A percentile compares a stretch with the other conserved stretches of the same genome.
These are phyloP conservation scores for Oostethus manadensis DNA, from an alignment of 2,113 vertebrate species.

Conservation along the genomic window DNA sequence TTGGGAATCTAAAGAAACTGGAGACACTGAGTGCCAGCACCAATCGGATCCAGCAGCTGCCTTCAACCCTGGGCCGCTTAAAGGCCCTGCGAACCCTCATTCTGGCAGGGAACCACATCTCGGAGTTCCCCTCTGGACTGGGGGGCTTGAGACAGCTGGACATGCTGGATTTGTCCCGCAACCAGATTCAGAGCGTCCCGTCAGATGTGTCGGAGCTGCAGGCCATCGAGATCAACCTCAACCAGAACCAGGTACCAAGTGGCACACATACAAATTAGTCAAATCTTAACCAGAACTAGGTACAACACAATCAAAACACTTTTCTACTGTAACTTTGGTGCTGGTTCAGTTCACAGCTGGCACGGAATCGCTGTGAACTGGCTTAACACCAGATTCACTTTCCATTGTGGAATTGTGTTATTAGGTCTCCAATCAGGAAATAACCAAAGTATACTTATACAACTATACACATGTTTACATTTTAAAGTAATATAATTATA, in stretches of 20 bases:
- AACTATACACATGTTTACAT: no score
- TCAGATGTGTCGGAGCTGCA: slow-evolving; percentile 83
- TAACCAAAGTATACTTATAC: no score
- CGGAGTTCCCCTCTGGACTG: slow-evolving; percentile 80
- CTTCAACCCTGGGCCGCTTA: slow-evolving; percentile 79
- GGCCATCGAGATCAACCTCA: slow-evolving; percentile 93
- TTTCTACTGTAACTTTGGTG: no score
- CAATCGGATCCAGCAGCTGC: slow-evolving; percentile 83
- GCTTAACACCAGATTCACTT: no score
- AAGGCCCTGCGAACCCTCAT: slow-evolving; percentile 82
- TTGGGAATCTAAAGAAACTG: slow-evolving; percentile 90
- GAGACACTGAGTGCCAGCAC: slow-evolving; percentile 84
- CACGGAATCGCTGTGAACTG: no score
- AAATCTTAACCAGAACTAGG: background rate
- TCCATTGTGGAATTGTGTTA: no score
- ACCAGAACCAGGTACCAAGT: slow-evolving; percentile 90
- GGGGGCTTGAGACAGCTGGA: slow-evolving; percentile 84
- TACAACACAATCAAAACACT: background rate
- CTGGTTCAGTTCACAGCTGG: no score
- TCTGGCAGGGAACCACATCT: slow-evolving; percentile 86
- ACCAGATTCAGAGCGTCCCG: slow-evolving; percentile 84
- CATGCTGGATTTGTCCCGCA: slow-evolving; percentile 89
- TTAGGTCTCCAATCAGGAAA: no score
- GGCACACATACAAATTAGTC: background rate
- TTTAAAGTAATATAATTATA: no score